These are phyloP conservation scores for Epinotia demarniana DNA, from an alignment of 2,888 invertebrate species.

Conservation along the genomic window DNA sequence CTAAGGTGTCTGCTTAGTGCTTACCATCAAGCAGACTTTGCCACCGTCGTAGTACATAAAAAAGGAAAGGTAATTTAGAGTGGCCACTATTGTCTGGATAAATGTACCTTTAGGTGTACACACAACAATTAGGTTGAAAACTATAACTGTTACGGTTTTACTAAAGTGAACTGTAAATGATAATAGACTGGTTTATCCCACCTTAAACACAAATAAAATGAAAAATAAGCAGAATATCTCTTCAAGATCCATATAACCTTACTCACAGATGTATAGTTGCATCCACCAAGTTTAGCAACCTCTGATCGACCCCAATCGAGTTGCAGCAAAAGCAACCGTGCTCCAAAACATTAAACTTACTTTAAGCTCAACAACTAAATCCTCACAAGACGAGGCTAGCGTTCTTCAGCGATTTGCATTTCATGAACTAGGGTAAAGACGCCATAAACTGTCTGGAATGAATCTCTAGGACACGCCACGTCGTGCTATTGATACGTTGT, in stretches of 20 bases:
- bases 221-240: too few species aligned
- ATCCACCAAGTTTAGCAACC: not conserved
- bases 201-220: too few species aligned
- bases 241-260: not conserved
- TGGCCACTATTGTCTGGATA: too few species aligned
- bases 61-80: too few species aligned
- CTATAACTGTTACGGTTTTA: too few species aligned
- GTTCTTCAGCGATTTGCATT: conserved; percentile 6
- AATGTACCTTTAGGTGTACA: too few species aligned
- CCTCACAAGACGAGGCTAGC: not conserved
- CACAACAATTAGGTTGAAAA: too few species aligned
- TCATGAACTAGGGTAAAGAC: conserved; percentile 19
- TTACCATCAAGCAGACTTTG: too few species aligned
- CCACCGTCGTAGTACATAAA: too few species aligned
- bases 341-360: not conserved
- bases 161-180: too few species aligned
- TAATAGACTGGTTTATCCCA: too few species aligned
- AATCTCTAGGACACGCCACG: conserved; percentile 14
- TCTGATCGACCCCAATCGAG: not conserved
- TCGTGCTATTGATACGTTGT: conserved; percentile 11
- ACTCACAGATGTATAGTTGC: not conserved
- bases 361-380: not conserved
- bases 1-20: too few species aligned
- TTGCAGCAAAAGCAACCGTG: not conserved
- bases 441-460: conserved; percentile 21